Evolutionary conservation across 1,140 invertebrate genomes (phyloP).

Genomic region (Bilobella aurantiaca): DNA sequence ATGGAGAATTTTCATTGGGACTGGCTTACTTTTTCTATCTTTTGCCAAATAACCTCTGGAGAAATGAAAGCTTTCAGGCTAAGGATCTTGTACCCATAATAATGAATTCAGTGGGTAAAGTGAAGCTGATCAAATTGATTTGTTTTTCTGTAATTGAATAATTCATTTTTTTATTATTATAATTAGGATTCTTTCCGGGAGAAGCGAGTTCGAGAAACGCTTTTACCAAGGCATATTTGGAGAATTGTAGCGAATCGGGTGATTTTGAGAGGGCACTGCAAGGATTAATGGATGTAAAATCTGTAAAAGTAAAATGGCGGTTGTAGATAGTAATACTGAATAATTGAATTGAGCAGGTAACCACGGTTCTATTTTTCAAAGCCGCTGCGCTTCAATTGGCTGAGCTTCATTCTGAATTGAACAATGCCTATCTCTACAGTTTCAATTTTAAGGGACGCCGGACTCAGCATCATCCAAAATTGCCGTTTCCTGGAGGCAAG

Average conservation of each 20-base stretch:
- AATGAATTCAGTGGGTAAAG: not conserved
- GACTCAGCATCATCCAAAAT: not conserved
- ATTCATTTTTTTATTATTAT: not conserved
- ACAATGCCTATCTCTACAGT: constrained; percentile 7
- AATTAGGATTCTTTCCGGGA: not conserved
- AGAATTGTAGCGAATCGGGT: not conserved
- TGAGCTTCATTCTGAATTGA: constrained; percentile 1
- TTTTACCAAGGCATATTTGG: not conserved
- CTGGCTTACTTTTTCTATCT: not conserved
- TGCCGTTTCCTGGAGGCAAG: constrained; percentile 4
- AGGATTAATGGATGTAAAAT: constrained; percentile 6
- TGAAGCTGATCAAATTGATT: not conserved
- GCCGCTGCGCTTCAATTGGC: not conserved
- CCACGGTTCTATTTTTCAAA: constrained; percentile 10
- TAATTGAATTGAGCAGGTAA: not conserved
- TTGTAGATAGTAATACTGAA: not conserved
- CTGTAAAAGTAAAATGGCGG: not conserved
- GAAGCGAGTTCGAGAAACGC: not conserved
- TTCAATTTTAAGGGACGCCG: constrained; percentile 9
- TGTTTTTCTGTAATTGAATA: not conserved
- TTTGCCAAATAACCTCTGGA: not conserved
- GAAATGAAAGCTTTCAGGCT: not conserved
- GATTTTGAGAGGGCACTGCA: not conserved
- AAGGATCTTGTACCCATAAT: not conserved
- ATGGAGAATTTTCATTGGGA: constrained; percentile 1